Evolutionary conservation across 2,797 vertebrate genomes (phyloP), one percentile per base, ranked within the genome.

Genomic region (Percopsis omiscomaycus): DNA sequence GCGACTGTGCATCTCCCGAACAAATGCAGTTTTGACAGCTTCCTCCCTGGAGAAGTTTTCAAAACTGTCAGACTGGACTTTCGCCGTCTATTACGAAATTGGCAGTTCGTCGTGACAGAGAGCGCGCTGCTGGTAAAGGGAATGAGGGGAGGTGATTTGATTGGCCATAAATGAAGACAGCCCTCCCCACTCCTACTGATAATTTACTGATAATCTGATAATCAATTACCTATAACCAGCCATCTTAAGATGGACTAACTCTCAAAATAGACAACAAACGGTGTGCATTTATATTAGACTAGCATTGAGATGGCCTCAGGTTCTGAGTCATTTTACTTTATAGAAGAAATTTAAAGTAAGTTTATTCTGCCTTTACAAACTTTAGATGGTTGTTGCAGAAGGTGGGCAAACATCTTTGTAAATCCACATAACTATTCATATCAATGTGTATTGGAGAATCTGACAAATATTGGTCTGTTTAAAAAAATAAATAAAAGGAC

Each of bases 401-500:
- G 29, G 50, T n/a, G 16, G 49, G 3, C n/a, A 44, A 55, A 22
- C 6, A 42, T 66, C 55, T 68, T 30, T 85, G 66, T 79, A 65
- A 81, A 79, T 72, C 72, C 67, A 71, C 37, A 12, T 66, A 71
- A 74, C 61, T 80, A 75, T 69, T 69, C 66, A 71, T 71, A 74
- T 78, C 68, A 48, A 54, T 56, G 73, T 78, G 77, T 83, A 75
- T 83, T 71, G 55, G 79, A 82, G 76, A 61, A 71, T 82, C 65
- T 80, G 80, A 55, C 6, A 76, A 53, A 70, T 72, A 73, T 66
- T 28, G 11, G 54, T 71, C 67, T 79, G 81, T 55, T 4, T 54
- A 71, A 2, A 32, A 32, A 37, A 37, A 37, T 6, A 8, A 37
- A 16, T 1, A 22, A 22, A 32, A 80, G 83, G 63, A 80, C 37